A percentile compares a stretch with the other conserved stretches of the same genome.
Conservation (phyloP, 2,888 invertebrate genomes). For the Atrina japonica region DNA sequence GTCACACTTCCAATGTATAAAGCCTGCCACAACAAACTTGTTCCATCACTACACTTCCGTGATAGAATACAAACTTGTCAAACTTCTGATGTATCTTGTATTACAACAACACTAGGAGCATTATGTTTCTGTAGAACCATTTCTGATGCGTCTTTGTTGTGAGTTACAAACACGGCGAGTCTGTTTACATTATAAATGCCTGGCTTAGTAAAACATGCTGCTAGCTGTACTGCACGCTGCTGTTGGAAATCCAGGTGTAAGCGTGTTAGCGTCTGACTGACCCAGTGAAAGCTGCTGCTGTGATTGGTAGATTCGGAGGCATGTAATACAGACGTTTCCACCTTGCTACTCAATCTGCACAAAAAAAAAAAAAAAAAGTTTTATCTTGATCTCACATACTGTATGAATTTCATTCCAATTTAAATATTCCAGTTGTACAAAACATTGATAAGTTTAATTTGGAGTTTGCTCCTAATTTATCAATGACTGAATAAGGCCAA, state of each 20-base stretch:
- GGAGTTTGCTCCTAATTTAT: too few species aligned
- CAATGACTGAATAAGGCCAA: too few species aligned
- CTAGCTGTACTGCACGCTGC: conserved; percentile 64
- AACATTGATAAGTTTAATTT: too few species aligned
- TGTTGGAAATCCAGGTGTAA: conserved; percentile 65
- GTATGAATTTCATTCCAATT: too few species aligned
- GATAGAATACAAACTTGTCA: conserved; percentile 3
- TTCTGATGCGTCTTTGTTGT: conserved; percentile 66
- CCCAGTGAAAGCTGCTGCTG: conserved; percentile 72
- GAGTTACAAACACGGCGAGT: conserved; percentile 73
- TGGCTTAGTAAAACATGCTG: conserved; percentile 74
- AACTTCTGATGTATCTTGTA: conserved; percentile 46
- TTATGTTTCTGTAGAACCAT: conserved; percentile 74
- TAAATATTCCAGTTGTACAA: too few species aligned
- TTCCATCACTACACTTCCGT: too few species aligned
- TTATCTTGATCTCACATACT: too few species aligned
- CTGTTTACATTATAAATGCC: conserved; percentile 78
- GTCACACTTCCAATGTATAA: too few species aligned
- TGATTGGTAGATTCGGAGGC: conserved; percentile 19
- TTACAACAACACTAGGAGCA: conserved; percentile 66
- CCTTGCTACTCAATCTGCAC: conserved; percentile 51
- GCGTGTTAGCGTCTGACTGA: conserved; percentile 73
- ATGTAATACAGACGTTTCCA: conserved; percentile 32
- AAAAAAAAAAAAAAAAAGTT: too few species aligned
- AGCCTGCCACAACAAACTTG: too few species aligned